Base-by-base conservation (phyloP, 2,113 vertebrate genomes). In the Podocnemis expansa region DNA sequence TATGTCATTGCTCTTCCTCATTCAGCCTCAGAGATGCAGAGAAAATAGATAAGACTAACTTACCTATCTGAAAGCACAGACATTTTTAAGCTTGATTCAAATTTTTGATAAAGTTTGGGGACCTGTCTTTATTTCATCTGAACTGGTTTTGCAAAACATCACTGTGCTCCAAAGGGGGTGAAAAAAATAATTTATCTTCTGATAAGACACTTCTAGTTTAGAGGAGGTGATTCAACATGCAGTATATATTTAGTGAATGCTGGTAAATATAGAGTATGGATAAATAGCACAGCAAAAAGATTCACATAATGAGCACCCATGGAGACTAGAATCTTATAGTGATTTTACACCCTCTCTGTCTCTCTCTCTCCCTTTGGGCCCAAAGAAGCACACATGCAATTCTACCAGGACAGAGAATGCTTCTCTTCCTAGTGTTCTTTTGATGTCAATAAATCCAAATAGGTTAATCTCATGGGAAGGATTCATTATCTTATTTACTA, bases 341-440 rank as follows among this genome's bases (percentile, higher is more conserved):
- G 67, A 73, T 41, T 7, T 38, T 70, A 31, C 17, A 41, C 19
- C 31, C n/a, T n/a, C n/a, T n/a, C n/a, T n/a, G n/a, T n/a, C n/a
- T n/a, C n/a, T n/a, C n/a, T n/a, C n/a, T n/a, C n/a, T n/a, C n/a
- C n/a, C n/a, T 8, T 67, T 4, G 17, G 56, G 14, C 24, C 16
- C 29, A 67, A 34, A 11, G 31, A 29, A 67, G 47, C 45, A 47
- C 38, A 19, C 31, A 31, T 38, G 56, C 3, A 0, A 11, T 41
- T 31, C 16, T 3, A 2, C 29, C 41, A 45, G 6, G 0, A 5
- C 24, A 34, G 3, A 51, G 22, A 47, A 76, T 45, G 47, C 22
- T 4, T 5, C 55, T 10, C 14, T 76, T 76, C 24, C 52, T 7
- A 25, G 16, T n/a, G 16, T 41, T 70, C 47, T 19, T 16, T 52